These are phyloP conservation scores for Zelleria hepariella DNA, from an alignment of 2,888 invertebrate genomes.

Conservation along the genomic window DNA sequence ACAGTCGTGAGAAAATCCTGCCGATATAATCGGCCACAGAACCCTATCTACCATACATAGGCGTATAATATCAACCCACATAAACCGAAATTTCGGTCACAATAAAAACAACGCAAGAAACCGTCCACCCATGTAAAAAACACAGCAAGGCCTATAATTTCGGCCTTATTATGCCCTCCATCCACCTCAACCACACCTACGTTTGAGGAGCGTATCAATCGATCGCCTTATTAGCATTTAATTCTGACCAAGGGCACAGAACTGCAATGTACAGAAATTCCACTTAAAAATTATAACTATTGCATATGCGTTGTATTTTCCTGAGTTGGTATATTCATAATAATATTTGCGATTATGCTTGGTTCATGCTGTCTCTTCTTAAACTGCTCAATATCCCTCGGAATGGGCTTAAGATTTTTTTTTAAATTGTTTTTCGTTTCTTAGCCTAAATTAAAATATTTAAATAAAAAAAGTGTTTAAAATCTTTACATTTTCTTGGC, in stretches of 20 bases:
- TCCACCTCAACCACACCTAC: slow-evolving; percentile 9
- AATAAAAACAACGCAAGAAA: not conserved
- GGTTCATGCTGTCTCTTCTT: no score
- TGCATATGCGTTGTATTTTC: no score
- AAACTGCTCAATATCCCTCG: no score
- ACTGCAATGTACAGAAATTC: not conserved
- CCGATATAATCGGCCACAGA: not conserved
- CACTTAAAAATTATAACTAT: no score
- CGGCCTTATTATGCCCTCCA: not conserved
- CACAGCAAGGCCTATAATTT: slow-evolving; percentile 6
- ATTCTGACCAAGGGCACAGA: slow-evolving; percentile 38
- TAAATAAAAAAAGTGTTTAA: no score
- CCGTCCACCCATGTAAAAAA: not conserved
- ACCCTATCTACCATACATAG: not conserved
- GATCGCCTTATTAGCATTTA: slow-evolving; percentile 68
- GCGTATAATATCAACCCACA: not conserved
- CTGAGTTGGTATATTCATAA: no score
- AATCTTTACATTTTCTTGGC: no score
- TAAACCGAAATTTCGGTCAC: not conserved
- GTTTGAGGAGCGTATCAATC: slow-evolving; percentile 38
- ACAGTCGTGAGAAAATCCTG: not conserved
- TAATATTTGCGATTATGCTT: no score
- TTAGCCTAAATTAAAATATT: no score
- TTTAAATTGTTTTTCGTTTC: no score
- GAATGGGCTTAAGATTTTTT: no score